Base-by-base conservation (phyloP, 2,113 vertebrate species). In the Leptobrachium leishanense region DNA sequence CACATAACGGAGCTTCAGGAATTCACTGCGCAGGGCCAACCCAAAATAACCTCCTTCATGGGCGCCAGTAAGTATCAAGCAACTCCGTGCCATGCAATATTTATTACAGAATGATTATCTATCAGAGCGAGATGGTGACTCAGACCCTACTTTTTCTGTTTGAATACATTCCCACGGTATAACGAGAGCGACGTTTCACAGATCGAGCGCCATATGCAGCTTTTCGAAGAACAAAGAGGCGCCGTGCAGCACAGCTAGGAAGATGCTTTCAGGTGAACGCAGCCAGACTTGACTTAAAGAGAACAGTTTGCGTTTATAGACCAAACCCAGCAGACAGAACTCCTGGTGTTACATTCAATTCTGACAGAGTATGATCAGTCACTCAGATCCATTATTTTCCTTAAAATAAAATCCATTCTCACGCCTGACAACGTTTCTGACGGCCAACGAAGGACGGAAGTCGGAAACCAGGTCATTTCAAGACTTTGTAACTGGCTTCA, bases 111-210 rank as follows among this genome's bases (percentile, higher is more conserved):
- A 68, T n/a, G 20, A 65, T 76, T 50, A 55, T 76, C 74, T 54
- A 67, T 8, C 39, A 41, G 64, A 54, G 15, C 4, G 46, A 8
- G 55, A 59, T 15, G 9, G 55, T 12, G 55, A 59, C 55, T 13
- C 69, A 70, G 46, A 81, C 5, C 53, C 70, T 77, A 6, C 0
- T 0, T 66, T 8, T 31, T 31, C 20, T 40, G 31, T 82, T 85
- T 70, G 63, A 87, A 89, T 82, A 74, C 76, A 75, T 69, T 63
- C 1, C 0, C 15, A 63, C 74, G 82, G 82, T 62, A 68, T 84
- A 84, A 84, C 82, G 84, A 86, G 81, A 15, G 43, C 83, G 55
- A 6, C 83, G 84, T 86, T 85, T 84, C 81, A 85, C 66, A 83
- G 0, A 0, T 1, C 79, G 43, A 74, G 44, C 67, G 81, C 84